A percentile compares a stretch with the other conserved stretches of the same genome.
These are phyloP conservation scores for Brachionus paranguensis DNA, from an alignment of 1,140 invertebrate genomes.

Conservation along the genomic window DNA sequence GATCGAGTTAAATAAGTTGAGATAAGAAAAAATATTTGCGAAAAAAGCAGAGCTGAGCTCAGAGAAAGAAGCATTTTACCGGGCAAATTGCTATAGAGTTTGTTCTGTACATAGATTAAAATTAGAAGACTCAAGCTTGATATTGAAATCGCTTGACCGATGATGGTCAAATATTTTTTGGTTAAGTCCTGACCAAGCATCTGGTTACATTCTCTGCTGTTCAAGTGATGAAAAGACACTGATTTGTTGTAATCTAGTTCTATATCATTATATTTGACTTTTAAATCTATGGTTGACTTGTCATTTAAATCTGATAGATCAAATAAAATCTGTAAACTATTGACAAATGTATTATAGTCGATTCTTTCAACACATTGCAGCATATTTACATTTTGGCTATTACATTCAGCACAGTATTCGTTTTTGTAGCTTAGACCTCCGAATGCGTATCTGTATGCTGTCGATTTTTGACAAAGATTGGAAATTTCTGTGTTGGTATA, in stretches of 20 bases:
- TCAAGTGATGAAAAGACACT: not conserved
- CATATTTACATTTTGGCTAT: not conserved
- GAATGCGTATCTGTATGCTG: not conserved
- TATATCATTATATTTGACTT: not conserved
- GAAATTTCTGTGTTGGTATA: not conserved
- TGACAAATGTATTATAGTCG: not conserved
- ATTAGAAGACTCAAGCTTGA: not conserved
- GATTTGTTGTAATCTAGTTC: not conserved
- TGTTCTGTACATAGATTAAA: not conserved
- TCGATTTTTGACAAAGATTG: not conserved
- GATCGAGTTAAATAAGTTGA: not conserved
- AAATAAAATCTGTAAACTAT: not conserved
- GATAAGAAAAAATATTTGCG: not conserved
- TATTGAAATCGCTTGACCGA: not conserved
- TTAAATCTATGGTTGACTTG: not conserved
- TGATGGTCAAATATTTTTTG: slow-evolving; percentile 10
- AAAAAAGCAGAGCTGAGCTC: not conserved
- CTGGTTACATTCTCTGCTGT: not conserved
- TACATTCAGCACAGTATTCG: not conserved
- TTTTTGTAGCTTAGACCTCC: not conserved
- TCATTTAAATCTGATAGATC: not conserved
- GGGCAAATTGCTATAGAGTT: not conserved
- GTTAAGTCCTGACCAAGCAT: not conserved
- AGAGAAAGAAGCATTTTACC: not conserved
- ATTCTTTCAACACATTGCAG: not conserved